Base-by-base conservation (phyloP, 2,888 invertebrate species). In the Tenthredo livida region DNA sequence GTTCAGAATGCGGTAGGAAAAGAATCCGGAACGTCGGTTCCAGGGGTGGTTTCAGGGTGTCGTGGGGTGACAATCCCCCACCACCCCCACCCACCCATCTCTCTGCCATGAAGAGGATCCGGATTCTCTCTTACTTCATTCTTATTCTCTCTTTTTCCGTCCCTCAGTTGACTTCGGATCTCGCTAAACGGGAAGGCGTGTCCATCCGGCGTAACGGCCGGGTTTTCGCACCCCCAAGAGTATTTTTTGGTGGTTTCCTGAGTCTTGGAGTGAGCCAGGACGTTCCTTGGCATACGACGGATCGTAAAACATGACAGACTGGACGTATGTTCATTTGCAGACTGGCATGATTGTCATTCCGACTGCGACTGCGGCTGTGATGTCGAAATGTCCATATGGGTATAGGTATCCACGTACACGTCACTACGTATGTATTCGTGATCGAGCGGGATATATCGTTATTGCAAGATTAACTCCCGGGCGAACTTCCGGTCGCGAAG, bases 141-240 rank as follows among this genome's bases (percentile, higher is more conserved):
- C 83, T 33, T 15, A 33, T 70, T 47, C 73, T 61, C 83, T 77
- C 84, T 77, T 25, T 77, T 58, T 37, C 83, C 78, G 25, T 84
- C 84, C 72, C 84, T 50, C 58, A 75, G 70, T 84, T 70, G 78
- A 84, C 85, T 84, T 77, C 50, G 33, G 54, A 80, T 80, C 80
- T 80, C 2, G 80, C 80, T 80, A 80, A 80, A 61, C 80, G 58
- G 80, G 33, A 29, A 80, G 80, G 80, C 80, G 80, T 80, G 80
- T 58, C 80, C 58, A 61, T 61, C 58, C 61, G 58, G 25, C 80
- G 58, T 61, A 80, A 80, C 58, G 12, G 37, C 61, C 25, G 58
- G 61, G 61, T 21, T 40, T 80, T 61, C 37, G 37, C 61, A 61
- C 58, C 40, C 80, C 80, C 37, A 40, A 10, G 80, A 58, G 80